Conservation (phyloP, 1,140 invertebrate species). For the Heliothis subflexa region DNA sequence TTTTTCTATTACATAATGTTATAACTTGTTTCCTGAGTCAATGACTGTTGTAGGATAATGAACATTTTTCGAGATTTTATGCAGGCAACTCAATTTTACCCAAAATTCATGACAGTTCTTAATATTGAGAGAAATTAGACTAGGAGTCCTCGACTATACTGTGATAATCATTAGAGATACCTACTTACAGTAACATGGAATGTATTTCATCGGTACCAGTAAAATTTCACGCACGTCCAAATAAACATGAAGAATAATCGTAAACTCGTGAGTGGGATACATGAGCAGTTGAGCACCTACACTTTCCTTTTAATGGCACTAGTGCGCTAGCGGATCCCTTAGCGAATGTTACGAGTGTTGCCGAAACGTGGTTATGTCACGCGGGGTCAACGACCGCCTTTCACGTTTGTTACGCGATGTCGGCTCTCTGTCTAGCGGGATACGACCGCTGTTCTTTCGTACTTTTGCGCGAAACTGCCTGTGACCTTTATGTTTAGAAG, state of each 20-base stretch:
- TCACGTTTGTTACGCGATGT: conserved; percentile 41
- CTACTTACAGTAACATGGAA: background rate
- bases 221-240: conserved; percentile 5
- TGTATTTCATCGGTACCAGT: background rate
- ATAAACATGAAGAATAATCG: conserved; percentile 10
- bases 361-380: conserved; percentile 48
- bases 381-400: conserved; percentile 45
- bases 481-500: background rate
- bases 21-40: too few species aligned
- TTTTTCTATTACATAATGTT: too few species aligned
- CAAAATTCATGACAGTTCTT: too few species aligned
- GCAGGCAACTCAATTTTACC: too few species aligned
- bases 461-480: background rate
- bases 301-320: conserved; percentile 35
- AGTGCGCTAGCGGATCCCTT: conserved; percentile 42
- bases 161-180: background rate
- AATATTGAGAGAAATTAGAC: background rate
- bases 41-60: too few species aligned
- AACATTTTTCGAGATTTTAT: too few species aligned
- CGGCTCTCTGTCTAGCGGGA: conserved; percentile 35
- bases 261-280: conserved; percentile 23
- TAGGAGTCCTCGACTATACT: background rate
- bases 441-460: background rate
- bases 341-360: conserved; percentile 40
- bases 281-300: background rate